Conservation (phyloP, 2,888 invertebrate genomes). For the Coelogynopora nodosa region DNA sequence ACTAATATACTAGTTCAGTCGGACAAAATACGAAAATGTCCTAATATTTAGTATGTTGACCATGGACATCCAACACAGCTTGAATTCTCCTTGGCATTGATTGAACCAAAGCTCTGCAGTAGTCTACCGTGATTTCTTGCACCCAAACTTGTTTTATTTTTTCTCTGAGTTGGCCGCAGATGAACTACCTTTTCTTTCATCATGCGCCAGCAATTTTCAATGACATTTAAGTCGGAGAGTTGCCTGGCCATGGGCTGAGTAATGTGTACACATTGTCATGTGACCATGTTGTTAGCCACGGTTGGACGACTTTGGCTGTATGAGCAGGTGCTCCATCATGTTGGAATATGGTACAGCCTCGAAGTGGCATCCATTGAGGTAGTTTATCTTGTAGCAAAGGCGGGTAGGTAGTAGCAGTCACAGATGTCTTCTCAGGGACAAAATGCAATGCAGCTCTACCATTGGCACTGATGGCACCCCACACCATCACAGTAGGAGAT, state of each 20-base stretch:
- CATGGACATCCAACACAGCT: neutral
- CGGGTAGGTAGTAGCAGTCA: neutral
- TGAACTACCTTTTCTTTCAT: neutral
- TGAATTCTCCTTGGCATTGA: neutral
- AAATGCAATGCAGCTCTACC: neutral
- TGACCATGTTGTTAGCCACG: neutral
- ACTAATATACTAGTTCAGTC: neutral
- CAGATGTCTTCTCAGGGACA: slow-evolving; percentile 10
- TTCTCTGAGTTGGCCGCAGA: neutral
- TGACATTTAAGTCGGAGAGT: neutral
- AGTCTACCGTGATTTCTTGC: neutral
- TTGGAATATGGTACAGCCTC: neutral
- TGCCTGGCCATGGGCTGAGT: neutral
- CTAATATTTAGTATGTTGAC: neutral
- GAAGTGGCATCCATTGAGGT: neutral
- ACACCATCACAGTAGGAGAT: slow-evolving; percentile 6
- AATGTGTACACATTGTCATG: neutral
- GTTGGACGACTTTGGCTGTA: neutral
- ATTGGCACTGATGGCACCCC: neutral
- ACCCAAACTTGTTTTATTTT: neutral
- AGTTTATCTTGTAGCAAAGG: neutral
- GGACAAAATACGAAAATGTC: neutral
- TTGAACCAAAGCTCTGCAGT: neutral
- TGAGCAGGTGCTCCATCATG: slow-evolving; percentile 16
- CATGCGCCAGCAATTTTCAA: neutral